Percentiles rank a stretch among this genome's conserved stretches.
These are phyloP conservation scores for Plebejus anna DNA, from an alignment of 2,888 invertebrate genomes.

Conservation along the genomic window DNA sequence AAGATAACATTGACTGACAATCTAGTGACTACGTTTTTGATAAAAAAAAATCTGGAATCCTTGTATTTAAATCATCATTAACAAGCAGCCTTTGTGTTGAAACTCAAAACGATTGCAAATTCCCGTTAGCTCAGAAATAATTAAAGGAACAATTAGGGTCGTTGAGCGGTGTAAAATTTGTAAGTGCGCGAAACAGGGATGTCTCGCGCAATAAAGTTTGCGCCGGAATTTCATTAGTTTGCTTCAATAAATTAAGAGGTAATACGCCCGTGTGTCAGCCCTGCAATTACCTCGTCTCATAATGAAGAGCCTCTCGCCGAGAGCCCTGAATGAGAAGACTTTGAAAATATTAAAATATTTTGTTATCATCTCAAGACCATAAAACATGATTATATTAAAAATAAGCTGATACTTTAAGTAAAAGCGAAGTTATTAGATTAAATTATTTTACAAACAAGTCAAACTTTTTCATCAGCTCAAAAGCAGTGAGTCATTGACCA, in stretches of 20 bases:
- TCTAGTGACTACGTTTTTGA: no score
- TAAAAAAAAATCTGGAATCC: no score
- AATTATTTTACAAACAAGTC: no score
- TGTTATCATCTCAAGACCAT: not conserved
- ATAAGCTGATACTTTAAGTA: not conserved
- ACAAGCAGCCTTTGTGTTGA: not conserved
- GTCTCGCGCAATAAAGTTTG: slow-evolving; percentile 75
- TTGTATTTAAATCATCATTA: not conserved
- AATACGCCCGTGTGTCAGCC: slow-evolving; percentile 78
- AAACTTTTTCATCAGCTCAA: no score
- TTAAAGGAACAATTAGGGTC: slow-evolving; percentile 74
- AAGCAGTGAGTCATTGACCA: no score
- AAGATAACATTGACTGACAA: not conserved
- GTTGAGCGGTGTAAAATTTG: slow-evolving; percentile 64
- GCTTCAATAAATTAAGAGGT: slow-evolving; percentile 80
- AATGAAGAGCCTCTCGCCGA: slow-evolving; percentile 65
- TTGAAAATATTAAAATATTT: slow-evolving; percentile 21
- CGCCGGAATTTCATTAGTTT: slow-evolving; percentile 79
- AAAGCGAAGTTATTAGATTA: not conserved
- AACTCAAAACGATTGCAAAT: not conserved
- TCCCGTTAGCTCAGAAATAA: slow-evolving; percentile 69
- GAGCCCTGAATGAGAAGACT: slow-evolving; percentile 46
- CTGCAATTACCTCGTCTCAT: slow-evolving; percentile 75
- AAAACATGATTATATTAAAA: not conserved
- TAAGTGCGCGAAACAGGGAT: slow-evolving; percentile 68